Evolutionary conservation across 2,797 vertebrate species (phyloP), one percentile per base, ranked within the genome.

Genomic region (Sylvia borin): DNA sequence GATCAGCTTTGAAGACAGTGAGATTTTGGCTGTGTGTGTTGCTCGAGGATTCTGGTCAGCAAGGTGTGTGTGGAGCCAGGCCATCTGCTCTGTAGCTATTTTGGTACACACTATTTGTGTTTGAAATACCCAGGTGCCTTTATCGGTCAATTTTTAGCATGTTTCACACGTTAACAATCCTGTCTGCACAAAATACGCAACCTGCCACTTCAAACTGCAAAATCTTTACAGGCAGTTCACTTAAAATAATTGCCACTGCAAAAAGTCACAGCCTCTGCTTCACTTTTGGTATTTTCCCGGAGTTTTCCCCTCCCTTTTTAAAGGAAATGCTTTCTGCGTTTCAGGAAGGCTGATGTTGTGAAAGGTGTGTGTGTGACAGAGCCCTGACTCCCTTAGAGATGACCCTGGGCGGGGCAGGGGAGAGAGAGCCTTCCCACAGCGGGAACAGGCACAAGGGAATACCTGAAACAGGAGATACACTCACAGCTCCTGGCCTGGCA

Each of bases 11-110:
- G 60, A 87, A 88, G 80, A 60, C 16, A 40, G 77, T 10, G 43
- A 90, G 62, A 75, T 90, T 93, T 91, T 90, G 90, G 90, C 85
- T 90, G 16, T 18, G 24, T 0, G n/a, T 32, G 43, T 64, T 71
- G 57, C 45, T 76, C 0, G 3, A 64, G 77, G 75, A 53, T 93
- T 93, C 79, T 78, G 95, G 85, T 96, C 95, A 94, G 90, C 93
- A 88, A 97, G 88, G 96, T 92, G 85, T 60, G 85, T 53, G 21
- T 68, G 85, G 85, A 92, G 92, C 60, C 40, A 88, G 90, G 73
- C 95, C 96, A 97, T 95, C 95, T 97, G 96, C 85, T 95, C 88
- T 38, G 58, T 21, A 45, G 64, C 91, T 96, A 96, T 95, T 96
- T 88, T 62, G 40, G 76, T 45, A 57, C 40, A 25, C 5, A 2